Evolutionary conservation across 2,113 vertebrate species (phyloP).

Genomic region (Xerus inauris): DNA sequence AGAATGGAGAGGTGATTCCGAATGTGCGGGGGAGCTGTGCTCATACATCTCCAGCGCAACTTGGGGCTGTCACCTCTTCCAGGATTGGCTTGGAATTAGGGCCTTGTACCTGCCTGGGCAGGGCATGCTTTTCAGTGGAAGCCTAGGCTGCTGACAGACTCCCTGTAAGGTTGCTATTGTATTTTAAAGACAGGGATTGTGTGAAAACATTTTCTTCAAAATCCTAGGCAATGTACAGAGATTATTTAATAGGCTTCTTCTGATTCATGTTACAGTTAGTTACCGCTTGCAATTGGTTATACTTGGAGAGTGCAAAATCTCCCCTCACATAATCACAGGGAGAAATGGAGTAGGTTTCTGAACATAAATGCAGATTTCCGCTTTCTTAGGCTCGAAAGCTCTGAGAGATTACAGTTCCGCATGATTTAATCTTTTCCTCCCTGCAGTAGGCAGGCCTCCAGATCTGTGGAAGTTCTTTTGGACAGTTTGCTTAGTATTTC

Average conservation of each 20-base stretch:
- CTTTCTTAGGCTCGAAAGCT: background rate
- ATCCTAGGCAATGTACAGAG: background rate
- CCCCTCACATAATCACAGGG: background rate
- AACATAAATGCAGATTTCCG: slow-evolving; percentile 3
- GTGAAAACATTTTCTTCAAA: slow-evolving; percentile 72
- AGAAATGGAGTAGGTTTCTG: slow-evolving; percentile 36
- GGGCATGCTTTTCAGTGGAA: background rate
- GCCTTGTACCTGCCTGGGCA: slow-evolving; percentile 55
- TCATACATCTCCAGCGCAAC: slow-evolving; percentile 21
- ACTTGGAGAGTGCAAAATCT: slow-evolving; percentile 34
- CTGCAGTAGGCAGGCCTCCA: slow-evolving; percentile 55
- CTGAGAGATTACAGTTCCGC: slow-evolving; percentile 16
- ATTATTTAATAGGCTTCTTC: slow-evolving; percentile 34
- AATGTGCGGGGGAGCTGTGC: slow-evolving; percentile 43
- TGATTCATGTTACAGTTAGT: slow-evolving; percentile 30
- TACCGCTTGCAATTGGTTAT: background rate
- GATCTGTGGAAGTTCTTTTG: slow-evolving; percentile 64
- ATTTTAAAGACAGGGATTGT: slow-evolving; percentile 15
- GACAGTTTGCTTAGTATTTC: slow-evolving; percentile 50
- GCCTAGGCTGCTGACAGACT: background rate
- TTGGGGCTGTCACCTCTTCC: slow-evolving; percentile 62
- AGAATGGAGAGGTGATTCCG: slow-evolving; percentile 45
- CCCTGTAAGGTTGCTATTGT: background rate
- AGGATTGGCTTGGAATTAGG: slow-evolving; percentile 38
- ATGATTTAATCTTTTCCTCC: slow-evolving; percentile 36